phyloP scores from a whole-genome alignment of 2,888 invertebrate genomes.

The Penaeus monodon region DNA sequence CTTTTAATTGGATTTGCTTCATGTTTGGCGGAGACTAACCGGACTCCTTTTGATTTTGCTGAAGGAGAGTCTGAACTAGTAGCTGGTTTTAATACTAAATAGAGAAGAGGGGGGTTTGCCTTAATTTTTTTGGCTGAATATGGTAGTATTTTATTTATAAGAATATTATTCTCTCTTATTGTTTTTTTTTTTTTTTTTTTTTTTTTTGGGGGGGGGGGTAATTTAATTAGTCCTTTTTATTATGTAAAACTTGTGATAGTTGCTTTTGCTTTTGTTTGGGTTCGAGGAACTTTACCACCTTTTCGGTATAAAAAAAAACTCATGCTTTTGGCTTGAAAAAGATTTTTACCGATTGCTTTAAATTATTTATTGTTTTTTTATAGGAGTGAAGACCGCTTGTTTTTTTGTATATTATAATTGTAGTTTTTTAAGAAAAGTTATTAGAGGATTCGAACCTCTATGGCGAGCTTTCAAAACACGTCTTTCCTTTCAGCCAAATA shows the following conservation, averaged over 20 bases:
- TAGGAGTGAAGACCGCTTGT: not conserved
- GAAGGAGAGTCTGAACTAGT: slow-evolving; percentile 87
- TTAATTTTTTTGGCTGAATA: slow-evolving; percentile 82
- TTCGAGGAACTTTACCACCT: not conserved
- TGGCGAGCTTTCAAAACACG: slow-evolving; percentile 81
- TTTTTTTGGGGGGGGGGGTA: too few species aligned
- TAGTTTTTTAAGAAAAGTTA: slow-evolving; percentile 70
- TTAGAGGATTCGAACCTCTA: slow-evolving; percentile 75
- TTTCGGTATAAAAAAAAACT: not conserved
- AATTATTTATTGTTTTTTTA: not conserved
- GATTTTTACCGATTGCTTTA: not conserved
- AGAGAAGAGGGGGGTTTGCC: slow-evolving; percentile 80
- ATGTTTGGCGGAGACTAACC: too few species aligned
- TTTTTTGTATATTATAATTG: slow-evolving; percentile 67
- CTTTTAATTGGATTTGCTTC: slow-evolving; percentile 76
- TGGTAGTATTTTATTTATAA: slow-evolving; percentile 77
- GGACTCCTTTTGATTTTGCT: slow-evolving; percentile 75
- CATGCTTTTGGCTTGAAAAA: not conserved
- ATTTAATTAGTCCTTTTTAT: not conserved
- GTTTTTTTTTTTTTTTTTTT: too few species aligned
- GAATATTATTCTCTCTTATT: too few species aligned
- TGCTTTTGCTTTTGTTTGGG: not conserved
- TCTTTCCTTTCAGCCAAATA: slow-evolving; percentile 77
- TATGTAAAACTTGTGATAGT: not conserved
- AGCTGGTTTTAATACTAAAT: slow-evolving; percentile 84